Percentiles rank a stretch among this genome's conserved stretches.
These are phyloP conservation scores for Dreissena rostriformis DNA, from an alignment of 1,140 invertebrate species.

Conservation along the genomic window DNA sequence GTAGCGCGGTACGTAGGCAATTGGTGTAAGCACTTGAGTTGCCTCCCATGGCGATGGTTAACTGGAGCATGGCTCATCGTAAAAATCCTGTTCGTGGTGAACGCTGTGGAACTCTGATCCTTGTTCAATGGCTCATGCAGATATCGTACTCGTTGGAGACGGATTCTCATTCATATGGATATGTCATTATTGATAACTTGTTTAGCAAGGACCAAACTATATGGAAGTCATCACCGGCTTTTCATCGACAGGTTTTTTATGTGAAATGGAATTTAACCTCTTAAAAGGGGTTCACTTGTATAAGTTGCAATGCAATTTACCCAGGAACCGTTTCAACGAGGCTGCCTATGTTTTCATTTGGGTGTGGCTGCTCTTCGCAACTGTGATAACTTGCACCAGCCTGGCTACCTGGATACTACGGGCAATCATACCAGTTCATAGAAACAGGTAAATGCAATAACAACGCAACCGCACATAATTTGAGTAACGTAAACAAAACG, in stretches of 20 bases:
- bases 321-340: conserved; percentile 31
- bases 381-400: conserved; percentile 20
- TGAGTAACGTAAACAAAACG: too few relatives aligned
- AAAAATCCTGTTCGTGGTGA: conserved; percentile 28
- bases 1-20: conserved; percentile 27
- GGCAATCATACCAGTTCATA: conserved; percentile 30
- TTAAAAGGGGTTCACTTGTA: background rate
- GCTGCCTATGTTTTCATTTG: conserved; percentile 31
- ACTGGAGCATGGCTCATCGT: conserved; percentile 25
- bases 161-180: conserved; percentile 12
- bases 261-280: background rate
- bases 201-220: conserved; percentile 6
- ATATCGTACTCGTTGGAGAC: background rate
- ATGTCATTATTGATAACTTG: conserved; percentile 7
- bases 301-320: conserved; percentile 9
- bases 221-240: background rate
- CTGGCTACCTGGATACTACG: conserved; percentile 12
- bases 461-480: too few relatives aligned
- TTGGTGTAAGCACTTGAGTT: conserved; percentile 39
- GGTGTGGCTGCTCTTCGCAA: conserved; percentile 51
- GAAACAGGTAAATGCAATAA: conserved; percentile 26
- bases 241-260: conserved; percentile 7
- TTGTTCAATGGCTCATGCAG: conserved; percentile 3
- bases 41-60: conserved; percentile 35
- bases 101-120: conserved; percentile 1